Evolutionary conservation across 1,140 invertebrate genomes (phyloP).

Genomic region (Tetramorium parvispinum): DNA sequence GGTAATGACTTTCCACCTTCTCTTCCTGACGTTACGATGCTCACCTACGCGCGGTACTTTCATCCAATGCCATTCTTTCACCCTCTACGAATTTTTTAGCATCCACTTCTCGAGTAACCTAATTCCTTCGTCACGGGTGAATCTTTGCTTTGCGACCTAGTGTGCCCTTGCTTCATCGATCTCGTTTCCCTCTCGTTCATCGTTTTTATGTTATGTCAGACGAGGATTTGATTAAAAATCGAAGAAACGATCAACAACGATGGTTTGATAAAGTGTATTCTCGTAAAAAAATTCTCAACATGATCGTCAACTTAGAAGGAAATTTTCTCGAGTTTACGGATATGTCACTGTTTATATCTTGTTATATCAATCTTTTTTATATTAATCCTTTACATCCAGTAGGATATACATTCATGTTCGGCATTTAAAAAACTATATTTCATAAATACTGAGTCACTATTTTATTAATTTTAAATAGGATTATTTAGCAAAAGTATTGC

Average conservation of each 20-base stretch:
- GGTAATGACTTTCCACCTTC: conserved; percentile 71
- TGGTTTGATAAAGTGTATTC: background rate
- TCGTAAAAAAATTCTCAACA: background rate
- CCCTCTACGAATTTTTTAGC: conserved; percentile 39
- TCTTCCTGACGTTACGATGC: background rate
- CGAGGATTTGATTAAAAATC: background rate
- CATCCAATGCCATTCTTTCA: background rate
- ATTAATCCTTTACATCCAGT: background rate
- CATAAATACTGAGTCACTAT: background rate
- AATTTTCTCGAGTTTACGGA: background rate
- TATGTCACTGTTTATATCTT: background rate
- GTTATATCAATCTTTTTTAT: background rate
- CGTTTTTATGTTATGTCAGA: background rate
- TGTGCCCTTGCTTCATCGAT: conserved; percentile 13
- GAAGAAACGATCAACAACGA: background rate
- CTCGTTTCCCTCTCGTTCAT: conserved; percentile 6
- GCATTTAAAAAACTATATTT: background rate
- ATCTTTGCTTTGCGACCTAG: conserved; percentile 1
- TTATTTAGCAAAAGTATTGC: background rate
- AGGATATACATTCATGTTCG: background rate
- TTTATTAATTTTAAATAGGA: background rate
- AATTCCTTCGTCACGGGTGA: background rate
- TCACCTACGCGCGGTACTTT: background rate
- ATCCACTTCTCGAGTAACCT: conserved; percentile 31
- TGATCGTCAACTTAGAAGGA: background rate